These are phyloP conservation scores for Anoncus sp. DNA, from an alignment of 2,888 invertebrate genomes.

Conservation along the genomic window DNA sequence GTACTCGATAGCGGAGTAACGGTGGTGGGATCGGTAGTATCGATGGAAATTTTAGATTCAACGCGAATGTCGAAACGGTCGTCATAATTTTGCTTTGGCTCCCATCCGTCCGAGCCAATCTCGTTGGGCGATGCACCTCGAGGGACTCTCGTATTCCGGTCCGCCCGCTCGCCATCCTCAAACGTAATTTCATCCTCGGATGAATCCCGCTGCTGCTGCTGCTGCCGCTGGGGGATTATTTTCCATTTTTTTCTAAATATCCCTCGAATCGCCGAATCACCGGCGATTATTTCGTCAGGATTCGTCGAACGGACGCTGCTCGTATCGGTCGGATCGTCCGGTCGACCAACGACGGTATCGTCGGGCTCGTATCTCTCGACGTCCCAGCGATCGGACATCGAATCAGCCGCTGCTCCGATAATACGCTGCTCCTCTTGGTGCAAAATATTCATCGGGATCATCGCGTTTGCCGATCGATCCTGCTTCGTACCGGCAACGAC, in stretches of 20 bases:
- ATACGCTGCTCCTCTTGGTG: constrained; percentile 46
- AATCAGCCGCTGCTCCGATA: background rate
- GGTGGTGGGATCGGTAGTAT: background rate
- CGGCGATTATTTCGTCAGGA: background rate
- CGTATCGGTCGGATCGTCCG: background rate
- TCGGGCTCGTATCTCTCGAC: too few relatives aligned
- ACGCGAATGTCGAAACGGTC: constrained; percentile 37
- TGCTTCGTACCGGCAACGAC: too few relatives aligned
- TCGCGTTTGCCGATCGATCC: background rate
- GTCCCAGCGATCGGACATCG: constrained; percentile 2
- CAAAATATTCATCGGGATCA: constrained; percentile 55
- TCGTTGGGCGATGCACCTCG: background rate
- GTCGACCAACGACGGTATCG: background rate
- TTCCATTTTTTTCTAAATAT: too few relatives aligned
- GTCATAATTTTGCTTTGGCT: background rate
- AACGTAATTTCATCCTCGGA: too few relatives aligned
- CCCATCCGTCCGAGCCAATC: background rate
- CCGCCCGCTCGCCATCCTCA: too few relatives aligned
- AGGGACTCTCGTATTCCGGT: too few relatives aligned
- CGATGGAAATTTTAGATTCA: constrained; percentile 19
- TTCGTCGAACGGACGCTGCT: background rate
- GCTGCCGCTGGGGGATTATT: too few relatives aligned
- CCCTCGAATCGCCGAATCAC: too few relatives aligned
- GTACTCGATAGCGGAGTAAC: constrained; percentile 12
- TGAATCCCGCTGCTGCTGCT: too few relatives aligned